These are phyloP conservation scores for Moxostoma hubbsi DNA, from an alignment of 2,797 vertebrate species.

Conservation along the genomic window DNA sequence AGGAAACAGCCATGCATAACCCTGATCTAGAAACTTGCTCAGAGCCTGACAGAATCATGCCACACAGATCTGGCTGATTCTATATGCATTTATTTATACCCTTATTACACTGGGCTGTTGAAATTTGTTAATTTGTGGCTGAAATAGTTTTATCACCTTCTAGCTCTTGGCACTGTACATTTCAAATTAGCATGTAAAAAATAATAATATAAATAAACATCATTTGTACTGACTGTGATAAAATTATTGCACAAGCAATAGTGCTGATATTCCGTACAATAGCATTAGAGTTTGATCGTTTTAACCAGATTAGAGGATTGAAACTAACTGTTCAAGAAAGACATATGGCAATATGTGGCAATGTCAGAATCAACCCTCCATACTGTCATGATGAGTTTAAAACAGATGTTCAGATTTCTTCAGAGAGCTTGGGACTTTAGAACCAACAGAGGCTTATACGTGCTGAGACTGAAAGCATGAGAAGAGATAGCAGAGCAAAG, in stretches of 20 bases:
- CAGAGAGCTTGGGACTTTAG: too few relatives aligned
- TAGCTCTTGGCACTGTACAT: too few relatives aligned
- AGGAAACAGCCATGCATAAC: conserved; percentile 36
- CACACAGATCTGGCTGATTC: conserved; percentile 32
- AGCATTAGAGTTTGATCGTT: too few relatives aligned
- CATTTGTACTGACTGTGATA: neutral
- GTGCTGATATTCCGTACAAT: too few relatives aligned
- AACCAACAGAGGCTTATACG: too few relatives aligned
- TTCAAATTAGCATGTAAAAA: neutral
- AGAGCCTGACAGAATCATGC: conserved; percentile 19
- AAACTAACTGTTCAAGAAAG: too few relatives aligned
- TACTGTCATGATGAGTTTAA: too few relatives aligned
- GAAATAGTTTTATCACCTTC: neutral
- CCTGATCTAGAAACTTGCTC: conserved; percentile 17
- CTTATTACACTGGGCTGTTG: neutral
- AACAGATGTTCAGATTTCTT: too few relatives aligned
- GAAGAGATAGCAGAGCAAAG: conserved; percentile 22
- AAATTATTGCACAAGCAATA: too few relatives aligned
- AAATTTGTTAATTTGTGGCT: conserved; percentile 6
- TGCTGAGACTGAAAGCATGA: conserved; percentile 7
- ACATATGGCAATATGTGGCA: too few relatives aligned
- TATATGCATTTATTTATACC: conserved; percentile 1
- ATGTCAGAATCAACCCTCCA: too few relatives aligned
- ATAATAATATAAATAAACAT: neutral
- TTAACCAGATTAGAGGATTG: too few relatives aligned